Conservation (phyloP, 2,888 invertebrate genomes). For the Melinaea menophilus region DNA sequence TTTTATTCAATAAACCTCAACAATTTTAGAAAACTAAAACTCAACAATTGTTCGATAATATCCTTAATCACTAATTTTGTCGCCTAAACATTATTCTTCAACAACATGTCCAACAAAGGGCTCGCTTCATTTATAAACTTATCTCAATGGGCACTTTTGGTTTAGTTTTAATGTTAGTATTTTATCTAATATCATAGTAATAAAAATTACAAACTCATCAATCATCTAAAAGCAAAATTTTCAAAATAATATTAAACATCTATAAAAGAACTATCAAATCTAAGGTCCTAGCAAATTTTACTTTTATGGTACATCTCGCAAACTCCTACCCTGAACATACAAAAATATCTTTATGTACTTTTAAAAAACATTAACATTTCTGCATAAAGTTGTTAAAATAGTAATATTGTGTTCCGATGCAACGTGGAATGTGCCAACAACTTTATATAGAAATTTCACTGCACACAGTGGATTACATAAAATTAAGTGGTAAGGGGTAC, state of each 20-base stretch:
- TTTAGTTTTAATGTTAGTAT: slow-evolving; percentile 77
- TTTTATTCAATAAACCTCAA: slow-evolving; percentile 66
- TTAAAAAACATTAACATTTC: slow-evolving; percentile 53
- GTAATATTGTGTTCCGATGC: slow-evolving; percentile 4
- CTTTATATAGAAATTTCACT: slow-evolving; percentile 51
- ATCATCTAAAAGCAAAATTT: slow-evolving; percentile 71
- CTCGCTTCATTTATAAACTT: slow-evolving; percentile 73
- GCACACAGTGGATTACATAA: slow-evolving; percentile 49
- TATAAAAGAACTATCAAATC: slow-evolving; percentile 75
- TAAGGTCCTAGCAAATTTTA: slow-evolving; percentile 71
- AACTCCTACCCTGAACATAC: slow-evolving; percentile 70
- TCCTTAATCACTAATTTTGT: slow-evolving; percentile 74
- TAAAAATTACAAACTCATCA: slow-evolving; percentile 74
- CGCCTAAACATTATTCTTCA: slow-evolving; percentile 72
- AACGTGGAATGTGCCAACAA: slow-evolving; percentile 38
- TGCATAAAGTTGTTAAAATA: slow-evolving; percentile 47
- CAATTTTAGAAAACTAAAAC: slow-evolving; percentile 75
- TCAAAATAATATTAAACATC: slow-evolving; percentile 72
- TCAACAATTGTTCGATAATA: slow-evolving; percentile 73
- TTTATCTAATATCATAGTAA: slow-evolving; percentile 73
- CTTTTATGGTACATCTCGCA: slow-evolving; percentile 65
- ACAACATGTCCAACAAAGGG: slow-evolving; percentile 73
- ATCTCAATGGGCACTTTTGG: slow-evolving; percentile 80
- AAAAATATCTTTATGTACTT: slow-evolving; percentile 77
- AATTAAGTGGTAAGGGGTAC: slow-evolving; percentile 55